Base-by-base conservation (phyloP, 2,888 invertebrate species). In the Tetanocera ferruginea region DNA sequence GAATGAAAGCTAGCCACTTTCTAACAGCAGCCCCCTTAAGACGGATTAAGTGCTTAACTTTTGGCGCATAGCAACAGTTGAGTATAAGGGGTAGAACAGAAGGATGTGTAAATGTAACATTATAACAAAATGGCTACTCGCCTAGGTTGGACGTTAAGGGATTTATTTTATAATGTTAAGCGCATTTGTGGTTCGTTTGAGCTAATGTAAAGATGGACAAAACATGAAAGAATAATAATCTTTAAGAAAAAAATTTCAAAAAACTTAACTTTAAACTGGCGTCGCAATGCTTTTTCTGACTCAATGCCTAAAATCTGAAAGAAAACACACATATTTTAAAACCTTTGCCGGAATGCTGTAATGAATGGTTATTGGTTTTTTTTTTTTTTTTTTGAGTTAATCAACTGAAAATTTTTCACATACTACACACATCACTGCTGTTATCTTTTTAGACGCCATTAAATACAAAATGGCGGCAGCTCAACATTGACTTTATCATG, bases 401-500 rank as follows among this genome's bases (percentile, higher is more conserved):
- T 67, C 67, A 67, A 37, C 34, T 37, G 67, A 43, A 37, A 67
- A 43, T 67, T 67, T 43, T 25, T 23, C 43, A 67, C 43, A 67
- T 67, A 34, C 43, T 2, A 19, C 19, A 67, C 23, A 37, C 3
- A n/a, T 67, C 23, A 11, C 37, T 34, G 25, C 23, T 37, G 19
- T 37, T 67, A 34, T 67, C 67, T 67, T 67, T 67, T 67, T 67
- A 67, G 67, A 67, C 67, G 37, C 37, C 67, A 67, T 67, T 67
- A 67, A 67, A 67, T 67, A 19, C 67, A 67, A 67, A 67, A 67
- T 67, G 67, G 67, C 67, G 19, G 37, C 37, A 67, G 67, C 37
- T 67, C 19, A 19, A 67, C 34, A 67, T 9, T 43, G 19, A 23
- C 19, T 8, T 23, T 37, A 37, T 43, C 34, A 43, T 43, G 67